Conservation (phyloP, 1,140 invertebrate genomes). For the Pseudomyrmex sp. region DNA sequence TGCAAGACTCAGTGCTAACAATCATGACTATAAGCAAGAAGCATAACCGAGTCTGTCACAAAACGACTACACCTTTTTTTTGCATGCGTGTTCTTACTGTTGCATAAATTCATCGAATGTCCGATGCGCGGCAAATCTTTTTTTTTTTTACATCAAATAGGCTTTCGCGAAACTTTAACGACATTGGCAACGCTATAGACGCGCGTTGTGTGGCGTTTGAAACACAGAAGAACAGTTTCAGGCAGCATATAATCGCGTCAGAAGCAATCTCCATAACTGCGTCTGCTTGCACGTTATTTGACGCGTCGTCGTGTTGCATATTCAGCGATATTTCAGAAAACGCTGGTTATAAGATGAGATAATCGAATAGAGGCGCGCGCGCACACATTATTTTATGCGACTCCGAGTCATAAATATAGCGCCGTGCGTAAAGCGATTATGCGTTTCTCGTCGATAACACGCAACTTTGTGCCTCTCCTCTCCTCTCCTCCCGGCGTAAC, state of each 20-base stretch:
- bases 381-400: constrained; percentile 22
- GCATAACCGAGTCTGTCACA: constrained; percentile 4
- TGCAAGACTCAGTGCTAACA: background rate
- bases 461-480: background rate
- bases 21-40: background rate
- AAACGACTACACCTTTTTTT: constrained; percentile 48
- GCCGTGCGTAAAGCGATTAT: constrained; percentile 21
- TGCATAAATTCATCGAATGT: constrained; percentile 16
- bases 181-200: background rate
- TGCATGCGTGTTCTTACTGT: constrained; percentile 43
- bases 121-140: background rate
- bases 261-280: constrained; percentile 58
- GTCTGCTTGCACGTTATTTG: constrained; percentile 17
- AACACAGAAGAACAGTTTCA: constrained; percentile 8
- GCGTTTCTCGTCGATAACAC: constrained; percentile 34
- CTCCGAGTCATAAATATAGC: constrained; percentile 49
- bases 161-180: constrained; percentile 24
- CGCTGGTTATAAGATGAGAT: constrained; percentile 22
- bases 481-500: constrained; percentile 10
- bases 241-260: constrained; percentile 48
- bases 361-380: constrained; percentile 49
- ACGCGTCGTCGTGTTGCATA: constrained; percentile 32
- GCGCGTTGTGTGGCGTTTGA: constrained; percentile 21
- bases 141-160: background rate
- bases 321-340: constrained; percentile 64